These are phyloP conservation scores for Eulemur albifrons DNA, from an alignment of 2,797 vertebrate species.

Conservation along the genomic window DNA sequence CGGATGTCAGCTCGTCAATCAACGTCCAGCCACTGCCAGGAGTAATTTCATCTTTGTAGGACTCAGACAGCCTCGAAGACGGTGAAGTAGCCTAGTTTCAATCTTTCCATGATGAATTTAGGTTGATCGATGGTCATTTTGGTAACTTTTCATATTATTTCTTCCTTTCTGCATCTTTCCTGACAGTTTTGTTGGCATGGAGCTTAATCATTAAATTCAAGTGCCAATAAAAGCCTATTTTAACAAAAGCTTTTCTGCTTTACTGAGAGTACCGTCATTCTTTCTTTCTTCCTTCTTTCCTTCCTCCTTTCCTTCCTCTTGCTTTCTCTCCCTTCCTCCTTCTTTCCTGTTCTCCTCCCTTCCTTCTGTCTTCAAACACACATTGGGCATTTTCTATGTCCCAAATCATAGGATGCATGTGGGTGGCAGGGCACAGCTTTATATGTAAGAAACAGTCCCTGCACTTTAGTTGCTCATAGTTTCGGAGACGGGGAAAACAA, in stretches of 20 bases:
- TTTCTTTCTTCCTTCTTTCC: neutral
- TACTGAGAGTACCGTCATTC: neutral
- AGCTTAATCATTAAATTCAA: constrained; percentile 11
- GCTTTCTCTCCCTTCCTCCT: too few relatives aligned
- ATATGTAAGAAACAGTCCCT: neutral
- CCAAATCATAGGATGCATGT: neutral
- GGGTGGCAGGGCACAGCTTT: neutral
- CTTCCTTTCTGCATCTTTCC: neutral
- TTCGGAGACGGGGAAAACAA: neutral
- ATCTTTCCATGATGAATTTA: neutral
- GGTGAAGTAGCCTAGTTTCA: neutral
- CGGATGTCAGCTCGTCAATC: neutral
- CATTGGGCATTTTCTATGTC: neutral
- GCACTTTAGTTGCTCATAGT: neutral
- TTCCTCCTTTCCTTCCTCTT: neutral
- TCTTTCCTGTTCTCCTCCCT: neutral
- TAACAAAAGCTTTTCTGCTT: neutral
- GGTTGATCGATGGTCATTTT: neutral
- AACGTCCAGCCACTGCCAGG: neutral
- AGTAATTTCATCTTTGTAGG: neutral
- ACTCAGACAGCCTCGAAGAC: neutral
- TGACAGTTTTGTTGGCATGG: neutral
- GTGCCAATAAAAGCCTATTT: neutral
- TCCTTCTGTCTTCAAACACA: neutral
- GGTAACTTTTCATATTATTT: neutral